Conservation (phyloP, 2,113 vertebrate species). For the Pantherophis guttatus region DNA sequence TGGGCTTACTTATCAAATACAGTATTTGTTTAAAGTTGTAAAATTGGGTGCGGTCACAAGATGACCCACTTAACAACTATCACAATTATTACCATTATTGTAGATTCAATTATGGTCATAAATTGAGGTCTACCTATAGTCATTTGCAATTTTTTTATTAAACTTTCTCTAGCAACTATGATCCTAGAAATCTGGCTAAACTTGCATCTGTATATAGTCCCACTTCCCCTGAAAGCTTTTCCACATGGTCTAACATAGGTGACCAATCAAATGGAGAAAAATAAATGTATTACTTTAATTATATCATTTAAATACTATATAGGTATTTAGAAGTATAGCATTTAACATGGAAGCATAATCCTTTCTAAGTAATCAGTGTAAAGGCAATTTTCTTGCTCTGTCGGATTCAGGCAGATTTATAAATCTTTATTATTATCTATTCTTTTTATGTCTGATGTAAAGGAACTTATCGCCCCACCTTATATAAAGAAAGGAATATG, state of each 20-base stretch:
- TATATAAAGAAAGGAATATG: conserved; percentile 75
- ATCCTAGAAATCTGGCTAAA: not conserved
- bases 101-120: not conserved
- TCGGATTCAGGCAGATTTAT: not conserved
- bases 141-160: not conserved
- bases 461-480: conserved; percentile 65
- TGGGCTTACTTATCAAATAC: too few relatives aligned
- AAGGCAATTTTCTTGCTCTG: not conserved
- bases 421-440: not conserved
- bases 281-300: not conserved
- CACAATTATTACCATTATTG: too few relatives aligned
- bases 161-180: not conserved
- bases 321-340: not conserved
- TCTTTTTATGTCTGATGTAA: conserved; percentile 76
- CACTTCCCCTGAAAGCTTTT: not conserved
- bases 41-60: not conserved
- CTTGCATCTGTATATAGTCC: not conserved
- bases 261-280: not conserved
- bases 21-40: too few relatives aligned
- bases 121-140: not conserved
- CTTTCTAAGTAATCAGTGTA: not conserved
- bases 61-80: not conserved
- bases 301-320: not conserved
- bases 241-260: not conserved
- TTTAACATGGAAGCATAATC: not conserved